Percentiles rank a stretch among this genome's conserved stretches.
Evolutionary conservation across 2,113 vertebrate species (phyloP).

Genomic region (Morphnarchus princeps): DNA sequence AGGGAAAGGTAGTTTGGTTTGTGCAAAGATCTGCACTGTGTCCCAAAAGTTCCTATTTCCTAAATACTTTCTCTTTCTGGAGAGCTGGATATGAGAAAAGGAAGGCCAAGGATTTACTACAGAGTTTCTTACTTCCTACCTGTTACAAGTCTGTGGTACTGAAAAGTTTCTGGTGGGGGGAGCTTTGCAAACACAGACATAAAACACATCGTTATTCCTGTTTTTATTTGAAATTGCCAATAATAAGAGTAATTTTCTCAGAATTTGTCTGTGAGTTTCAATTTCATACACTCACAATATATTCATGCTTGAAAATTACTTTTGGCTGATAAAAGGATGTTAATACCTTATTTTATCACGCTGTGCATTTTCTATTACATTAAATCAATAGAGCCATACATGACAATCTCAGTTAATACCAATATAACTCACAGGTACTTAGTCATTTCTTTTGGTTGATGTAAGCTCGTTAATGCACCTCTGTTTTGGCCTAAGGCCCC

Average conservation of each 20-base stretch:
- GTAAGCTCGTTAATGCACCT: conserved; percentile 4
- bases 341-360: conserved; percentile 35
- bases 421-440: conserved; percentile 27
- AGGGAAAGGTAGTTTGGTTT: background rate
- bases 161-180: background rate
- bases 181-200: background rate
- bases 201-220: background rate
- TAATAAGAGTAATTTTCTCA: background rate
- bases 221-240: conserved; percentile 29
- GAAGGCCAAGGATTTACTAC: background rate
- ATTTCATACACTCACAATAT: conserved; percentile 16
- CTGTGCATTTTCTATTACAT: conserved; percentile 18
- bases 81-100: background rate
- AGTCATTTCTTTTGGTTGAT: conserved; percentile 11
- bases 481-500: conserved; percentile 8
- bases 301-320: conserved; percentile 36
- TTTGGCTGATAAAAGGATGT: conserved; percentile 16
- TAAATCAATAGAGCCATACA: background rate
- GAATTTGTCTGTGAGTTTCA: background rate
- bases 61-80: background rate
- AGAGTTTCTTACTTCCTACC: background rate
- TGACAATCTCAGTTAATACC: conserved; percentile 25
- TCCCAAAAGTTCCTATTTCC: background rate
- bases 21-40: background rate
- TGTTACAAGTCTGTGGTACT: background rate